These are phyloP conservation scores for Dendrophyllia cribrosa DNA, from an alignment of 64 coral and sea anemone species.

Conservation along the genomic window DNA sequence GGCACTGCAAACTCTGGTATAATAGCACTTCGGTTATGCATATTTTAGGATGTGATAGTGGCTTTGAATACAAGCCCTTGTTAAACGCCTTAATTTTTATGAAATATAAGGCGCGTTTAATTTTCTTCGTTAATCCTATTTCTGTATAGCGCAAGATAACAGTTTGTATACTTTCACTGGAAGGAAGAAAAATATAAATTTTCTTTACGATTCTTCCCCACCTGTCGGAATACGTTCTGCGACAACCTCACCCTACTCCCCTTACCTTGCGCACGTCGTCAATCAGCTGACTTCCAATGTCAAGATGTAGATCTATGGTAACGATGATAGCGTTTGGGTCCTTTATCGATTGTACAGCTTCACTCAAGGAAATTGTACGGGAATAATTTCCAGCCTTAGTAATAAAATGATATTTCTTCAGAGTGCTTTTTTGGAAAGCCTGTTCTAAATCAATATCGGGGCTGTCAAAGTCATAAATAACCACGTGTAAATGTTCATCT, in stretches of 20 bases:
- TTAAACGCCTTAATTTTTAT: no score
- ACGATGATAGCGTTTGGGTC: conserved; percentile 56
- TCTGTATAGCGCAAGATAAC: no score
- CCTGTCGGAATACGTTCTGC: no score
- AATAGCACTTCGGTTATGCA: no score
- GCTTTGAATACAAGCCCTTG: no score
- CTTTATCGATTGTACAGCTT: conserved; percentile 12
- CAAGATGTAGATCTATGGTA: conserved; percentile 61
- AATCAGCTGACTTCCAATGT: conserved; percentile 28
- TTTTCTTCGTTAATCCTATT: no score
- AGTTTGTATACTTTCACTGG: no score
- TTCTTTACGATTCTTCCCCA: no score
- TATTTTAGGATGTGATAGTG: no score
- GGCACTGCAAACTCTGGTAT: no score
- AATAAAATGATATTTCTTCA: conserved; percentile 26
- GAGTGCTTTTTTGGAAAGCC: not conserved
- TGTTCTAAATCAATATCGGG: conserved; percentile 69
- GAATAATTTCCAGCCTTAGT: conserved; percentile 2
- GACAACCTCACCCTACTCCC: not conserved
- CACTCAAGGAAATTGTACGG: conserved; percentile 32
- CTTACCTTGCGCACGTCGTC: conserved; percentile 67
- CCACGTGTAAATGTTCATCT: conserved; percentile 73
- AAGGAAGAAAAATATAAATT: no score
- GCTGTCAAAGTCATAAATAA: conserved; percentile 83
- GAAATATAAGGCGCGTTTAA: no score